Evolutionary conservation across 2,113 vertebrate genomes (phyloP), one percentile per base, ranked within the genome.

Genomic region (Thymallus thymallus): DNA sequence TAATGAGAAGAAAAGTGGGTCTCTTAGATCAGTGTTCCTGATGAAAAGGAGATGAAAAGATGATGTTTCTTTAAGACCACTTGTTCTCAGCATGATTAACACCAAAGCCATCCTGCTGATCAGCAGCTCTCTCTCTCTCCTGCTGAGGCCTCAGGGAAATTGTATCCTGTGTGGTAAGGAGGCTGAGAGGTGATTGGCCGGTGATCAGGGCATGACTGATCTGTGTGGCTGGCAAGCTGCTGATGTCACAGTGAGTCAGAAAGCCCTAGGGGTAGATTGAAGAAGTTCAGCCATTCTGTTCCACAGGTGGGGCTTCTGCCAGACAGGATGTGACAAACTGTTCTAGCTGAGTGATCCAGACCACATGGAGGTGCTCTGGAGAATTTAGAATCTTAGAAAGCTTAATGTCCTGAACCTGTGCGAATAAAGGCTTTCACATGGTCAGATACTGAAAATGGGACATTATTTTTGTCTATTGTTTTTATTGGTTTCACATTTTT

Each of bases 241-340:
- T 87, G 87, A 90, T 82, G 85, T 91, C 83, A 86, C 78, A 69
- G 63, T 88, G 86, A 91, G 82, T 90, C 86, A 75, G 73, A 56
- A 71, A 61, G 61, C 80, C 72, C 76, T 0, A 5, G 51, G 78
- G 84, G 80, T 6, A 6, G 30, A 68, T 77, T 2, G 35, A 41
- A 56, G 9, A 30, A 67, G 65, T n/a, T 35, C 18, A 10, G 29
- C 65, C 63, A 41, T 41, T 41, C 35, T 41, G 35, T 41, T 80
- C 84, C 82, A 82, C 88, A 90, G 86, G 88, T 89, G 84, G 69
- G 82, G 69, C 76, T 35, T 77, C 75, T 86, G 72, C 71, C 76
- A 77, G 83, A 86, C 86, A 85, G 82, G 85, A 90, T 87, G 79
- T 78, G 84, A 80, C 80, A 76, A 62, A 51, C 72, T 65, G 69